Conservation (phyloP, 2,888 invertebrate species). For the Byasa hedistus region DNA sequence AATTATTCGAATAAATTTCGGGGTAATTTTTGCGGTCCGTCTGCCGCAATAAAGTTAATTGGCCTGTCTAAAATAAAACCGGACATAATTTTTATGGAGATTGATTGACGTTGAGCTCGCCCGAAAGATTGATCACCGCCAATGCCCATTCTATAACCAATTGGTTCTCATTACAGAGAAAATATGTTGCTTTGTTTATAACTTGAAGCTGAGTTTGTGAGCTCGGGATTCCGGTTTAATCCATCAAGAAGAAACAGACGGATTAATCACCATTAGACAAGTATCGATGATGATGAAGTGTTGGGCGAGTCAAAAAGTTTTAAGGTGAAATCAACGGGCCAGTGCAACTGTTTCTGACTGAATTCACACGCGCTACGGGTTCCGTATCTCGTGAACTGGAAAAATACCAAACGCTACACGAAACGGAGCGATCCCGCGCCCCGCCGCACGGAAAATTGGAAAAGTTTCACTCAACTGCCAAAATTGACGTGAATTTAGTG, state of each 20-base stretch:
- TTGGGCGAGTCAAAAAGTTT: too few relatives aligned
- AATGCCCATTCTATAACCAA: conserved; percentile 6
- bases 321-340: too few relatives aligned
- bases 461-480: conserved; percentile 30
- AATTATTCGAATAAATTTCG: neutral
- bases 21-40: neutral
- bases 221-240: too few relatives aligned
- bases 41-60: conserved; percentile 8
- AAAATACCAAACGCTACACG: conserved; percentile 26
- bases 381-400: conserved; percentile 17
- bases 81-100: conserved; percentile 21
- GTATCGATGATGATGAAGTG: too few relatives aligned
- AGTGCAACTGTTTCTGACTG: neutral
- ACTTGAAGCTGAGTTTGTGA: too few relatives aligned
- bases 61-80: conserved; percentile 7
- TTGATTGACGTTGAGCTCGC: conserved; percentile 8
- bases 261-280: too few relatives aligned
- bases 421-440: conserved; percentile 25
- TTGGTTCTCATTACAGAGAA: neutral
- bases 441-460: conserved; percentile 26
- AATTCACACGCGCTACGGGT: conserved; percentile 4
- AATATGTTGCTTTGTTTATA: too few relatives aligned
- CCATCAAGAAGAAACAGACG: too few relatives aligned
- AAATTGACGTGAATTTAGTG: conserved; percentile 26
- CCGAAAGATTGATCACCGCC: conserved; percentile 15